Evolutionary conservation across 2,888 invertebrate species (phyloP), one percentile per base, ranked within the genome.

Genomic region (Mythimna loreyi): DNA sequence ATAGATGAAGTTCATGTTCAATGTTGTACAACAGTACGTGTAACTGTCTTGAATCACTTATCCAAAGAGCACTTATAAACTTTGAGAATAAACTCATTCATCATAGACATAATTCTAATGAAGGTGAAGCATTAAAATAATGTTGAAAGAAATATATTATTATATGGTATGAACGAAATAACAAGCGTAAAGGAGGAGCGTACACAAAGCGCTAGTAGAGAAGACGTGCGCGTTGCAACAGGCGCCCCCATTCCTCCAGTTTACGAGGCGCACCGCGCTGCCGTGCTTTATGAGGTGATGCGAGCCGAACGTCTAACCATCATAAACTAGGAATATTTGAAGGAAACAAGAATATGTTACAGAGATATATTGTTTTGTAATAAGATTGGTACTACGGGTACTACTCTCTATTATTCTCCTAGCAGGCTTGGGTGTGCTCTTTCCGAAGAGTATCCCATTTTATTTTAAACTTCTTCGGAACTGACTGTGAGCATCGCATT

Each of bases 191-290:
- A 53, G 63, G 61, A 63, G 36, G 57, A 49, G 64, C 6, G 23
- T 21, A 64, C 53, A 63, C 56, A 67, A 30, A 67, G 65, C 53
- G 40, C 65, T 36, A 11, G 59, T 55, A 59, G 47, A 52, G 81
- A 75, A 69, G 55, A 71, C 59, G 70, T 59, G 55, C 63, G 49
- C 59, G 68, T 83, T 83, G 74, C 77, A 80, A 82, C 71, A 72
- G 68, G 53, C 72, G 82, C 58, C 82, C 80, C 59, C 82, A 84
- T 82, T 82, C 80, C 70, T 59, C 53, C 21, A 57, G 70, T 84
- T 83, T 82, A 82, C 68, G 84, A 84, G 67, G 65, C 67, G 55
- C 68, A 53, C 69, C 45, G 59, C 47, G 64, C 67, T 50, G 33
- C 30, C 28, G 49, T 62, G 56, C 60, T 72, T 72, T 77, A 72